Evolutionary conservation across 1,140 invertebrate species (phyloP).

Genomic region (Drosophila ironensis): DNA sequence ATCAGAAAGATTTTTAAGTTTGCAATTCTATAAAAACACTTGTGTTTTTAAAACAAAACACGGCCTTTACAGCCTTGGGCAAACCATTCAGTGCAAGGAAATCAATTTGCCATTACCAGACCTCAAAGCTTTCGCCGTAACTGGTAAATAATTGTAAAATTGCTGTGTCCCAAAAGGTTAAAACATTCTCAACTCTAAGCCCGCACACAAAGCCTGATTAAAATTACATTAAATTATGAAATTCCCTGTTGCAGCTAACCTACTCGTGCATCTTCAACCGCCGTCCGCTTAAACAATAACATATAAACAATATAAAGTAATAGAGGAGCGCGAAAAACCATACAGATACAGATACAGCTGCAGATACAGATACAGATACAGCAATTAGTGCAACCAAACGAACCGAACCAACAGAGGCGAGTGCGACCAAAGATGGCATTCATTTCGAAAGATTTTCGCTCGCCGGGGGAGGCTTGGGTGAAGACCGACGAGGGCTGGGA

Average conservation of each 20-base stretch:
- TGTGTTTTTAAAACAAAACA: no score
- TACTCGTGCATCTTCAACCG: conserved; percentile 60
- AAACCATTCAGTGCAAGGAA: no score
- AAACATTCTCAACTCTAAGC: no score
- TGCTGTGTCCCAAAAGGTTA: no score
- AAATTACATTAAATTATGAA: conserved; percentile 52
- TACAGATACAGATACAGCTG: conserved; percentile 25
- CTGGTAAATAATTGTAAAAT: no score
- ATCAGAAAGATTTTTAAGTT: no score
- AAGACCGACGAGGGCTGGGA: conserved; percentile 98
- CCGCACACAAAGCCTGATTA: background rate
- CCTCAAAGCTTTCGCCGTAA: no score
- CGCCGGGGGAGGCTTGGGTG: conserved; percentile 98
- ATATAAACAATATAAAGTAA: conserved; percentile 21
- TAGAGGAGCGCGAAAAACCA: conserved; percentile 28
- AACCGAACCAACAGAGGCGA: conserved; percentile 13
- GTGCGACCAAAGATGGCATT: conserved; percentile 90
- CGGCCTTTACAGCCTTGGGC: no score
- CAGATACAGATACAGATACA: no score
- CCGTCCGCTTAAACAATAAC: conserved; percentile 55
- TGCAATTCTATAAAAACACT: no score
- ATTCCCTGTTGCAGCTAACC: conserved; percentile 57
- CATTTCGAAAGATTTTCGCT: conserved; percentile 96
- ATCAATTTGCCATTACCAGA: no score
- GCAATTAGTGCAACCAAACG: conserved; percentile 39